A percentile compares a stretch with the other conserved stretches of the same genome.
phyloP scores from a whole-genome alignment of 1,140 invertebrate genomes.

The Helicorthomorpha holstii region DNA sequence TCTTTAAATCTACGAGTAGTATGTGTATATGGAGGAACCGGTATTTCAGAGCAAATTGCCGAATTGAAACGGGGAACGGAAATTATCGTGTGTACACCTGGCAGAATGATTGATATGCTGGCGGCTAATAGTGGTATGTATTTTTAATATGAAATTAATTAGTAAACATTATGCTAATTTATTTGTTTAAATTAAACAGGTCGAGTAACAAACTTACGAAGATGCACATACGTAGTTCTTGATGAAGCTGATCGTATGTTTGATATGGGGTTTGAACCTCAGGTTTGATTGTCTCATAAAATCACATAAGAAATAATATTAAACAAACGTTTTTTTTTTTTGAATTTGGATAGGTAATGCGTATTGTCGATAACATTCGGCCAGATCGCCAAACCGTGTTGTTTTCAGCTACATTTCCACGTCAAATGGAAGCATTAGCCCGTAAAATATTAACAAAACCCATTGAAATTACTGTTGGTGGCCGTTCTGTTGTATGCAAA shows the following conservation, averaged over 20 bases:
- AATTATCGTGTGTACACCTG: constrained; percentile 97
- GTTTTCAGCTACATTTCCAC: constrained; percentile 96
- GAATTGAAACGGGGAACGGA: constrained; percentile 94
- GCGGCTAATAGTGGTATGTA: constrained; percentile 82
- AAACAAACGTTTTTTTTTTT: constrained; percentile 9
- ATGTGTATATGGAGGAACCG: constrained; percentile 97
- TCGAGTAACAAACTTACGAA: constrained; percentile 83
- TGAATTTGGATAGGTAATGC: constrained; percentile 49
- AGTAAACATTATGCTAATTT: constrained; percentile 6
- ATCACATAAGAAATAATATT: neutral
- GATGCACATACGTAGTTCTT: constrained; percentile 92
- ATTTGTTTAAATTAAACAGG: constrained; percentile 26
- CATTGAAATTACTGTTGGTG: constrained; percentile 96
- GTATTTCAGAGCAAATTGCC: constrained; percentile 80
- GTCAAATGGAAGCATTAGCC: constrained; percentile 97
- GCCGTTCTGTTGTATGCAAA: constrained; percentile 91
- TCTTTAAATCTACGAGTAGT: constrained; percentile 68
- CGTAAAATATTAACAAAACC: constrained; percentile 83
- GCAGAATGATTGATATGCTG: constrained; percentile 99
- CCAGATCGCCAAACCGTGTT: constrained; percentile 96
- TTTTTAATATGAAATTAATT: neutral
- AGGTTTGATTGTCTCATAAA: constrained; percentile 38
- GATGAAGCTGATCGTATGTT: constrained; percentile 99
- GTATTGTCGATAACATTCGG: constrained; percentile 91
- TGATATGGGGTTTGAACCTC: constrained; percentile 99